phyloP scores from a whole-genome alignment of 2,113 vertebrate genomes.

The Mustela nigripes region DNA sequence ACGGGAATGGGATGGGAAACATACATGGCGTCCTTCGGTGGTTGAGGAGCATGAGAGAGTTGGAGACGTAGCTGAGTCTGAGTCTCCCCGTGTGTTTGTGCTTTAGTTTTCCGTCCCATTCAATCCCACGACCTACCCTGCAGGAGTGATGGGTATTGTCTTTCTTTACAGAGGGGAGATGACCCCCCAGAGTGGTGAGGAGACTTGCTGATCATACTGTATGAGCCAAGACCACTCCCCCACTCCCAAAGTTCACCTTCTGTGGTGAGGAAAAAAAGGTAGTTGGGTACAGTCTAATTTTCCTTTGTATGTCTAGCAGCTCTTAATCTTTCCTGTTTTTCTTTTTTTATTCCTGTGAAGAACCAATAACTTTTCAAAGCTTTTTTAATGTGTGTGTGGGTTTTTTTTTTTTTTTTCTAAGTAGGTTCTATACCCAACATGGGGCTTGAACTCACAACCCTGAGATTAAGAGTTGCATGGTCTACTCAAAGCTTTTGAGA shows the following conservation, averaged over 20 bases:
- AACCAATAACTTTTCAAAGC: not conserved
- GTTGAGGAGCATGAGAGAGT: too few relatives aligned
- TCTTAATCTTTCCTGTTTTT: not conserved
- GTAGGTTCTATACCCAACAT: rapidly evolving
- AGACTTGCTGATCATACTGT: not conserved
- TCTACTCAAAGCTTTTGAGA: not conserved
- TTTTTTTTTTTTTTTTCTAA: not conserved
- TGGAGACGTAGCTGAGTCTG: not conserved
- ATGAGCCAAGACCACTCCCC: not conserved
- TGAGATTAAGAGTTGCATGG: not conserved
- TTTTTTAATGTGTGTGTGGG: not conserved
- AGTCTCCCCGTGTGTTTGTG: not conserved
- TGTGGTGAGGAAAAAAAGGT: not conserved
- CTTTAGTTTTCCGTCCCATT: not conserved
- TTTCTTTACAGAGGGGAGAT: not conserved
- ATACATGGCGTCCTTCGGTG: not conserved
- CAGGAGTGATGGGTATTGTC: too few relatives aligned
- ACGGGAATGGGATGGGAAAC: not conserved
- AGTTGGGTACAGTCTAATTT: not conserved
- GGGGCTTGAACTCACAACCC: not conserved
- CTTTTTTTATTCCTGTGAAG: not conserved
- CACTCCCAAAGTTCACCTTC: not conserved
- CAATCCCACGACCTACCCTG: not conserved
- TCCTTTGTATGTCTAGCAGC: not conserved
- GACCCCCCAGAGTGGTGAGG: not conserved